Evolutionary conservation across 2,113 vertebrate genomes (phyloP).

Genomic region (Desmodus rotundus): DNA sequence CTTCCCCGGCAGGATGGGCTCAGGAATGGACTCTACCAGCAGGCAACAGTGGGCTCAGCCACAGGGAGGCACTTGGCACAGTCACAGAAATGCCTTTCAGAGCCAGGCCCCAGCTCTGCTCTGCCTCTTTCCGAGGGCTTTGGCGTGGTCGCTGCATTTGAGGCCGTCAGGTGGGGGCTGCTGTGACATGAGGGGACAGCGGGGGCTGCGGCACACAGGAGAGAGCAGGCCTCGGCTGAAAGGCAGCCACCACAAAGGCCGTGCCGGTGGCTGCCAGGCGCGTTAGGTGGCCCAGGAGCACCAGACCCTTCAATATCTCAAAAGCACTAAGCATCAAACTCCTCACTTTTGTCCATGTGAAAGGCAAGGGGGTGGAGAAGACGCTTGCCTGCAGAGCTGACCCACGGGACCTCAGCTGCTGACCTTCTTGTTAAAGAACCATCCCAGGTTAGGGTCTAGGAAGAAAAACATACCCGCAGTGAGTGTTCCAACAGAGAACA

Average conservation of each 20-base stretch:
- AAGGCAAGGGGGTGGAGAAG: not conserved
- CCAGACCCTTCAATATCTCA: not conserved
- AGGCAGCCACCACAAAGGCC: not conserved
- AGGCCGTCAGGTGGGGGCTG: not conserved
- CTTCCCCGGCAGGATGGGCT: not conserved
- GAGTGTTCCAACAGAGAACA: not conserved
- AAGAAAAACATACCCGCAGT: not conserved
- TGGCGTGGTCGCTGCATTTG: not conserved
- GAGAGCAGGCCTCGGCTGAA: accelerated
- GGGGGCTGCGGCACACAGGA: not conserved
- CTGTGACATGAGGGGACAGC: accelerated
- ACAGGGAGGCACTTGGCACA: not conserved
- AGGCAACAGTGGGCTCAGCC: not conserved
- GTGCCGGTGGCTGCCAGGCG: too few relatives aligned
- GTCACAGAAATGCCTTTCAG: not conserved
- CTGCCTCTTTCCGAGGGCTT: not conserved
- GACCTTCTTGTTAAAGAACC: not conserved
- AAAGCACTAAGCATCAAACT: not conserved
- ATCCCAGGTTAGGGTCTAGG: not conserved
- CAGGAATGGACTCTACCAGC: not conserved
- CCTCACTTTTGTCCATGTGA: not conserved
- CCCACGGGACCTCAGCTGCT: not conserved
- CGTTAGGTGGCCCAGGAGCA: not conserved
- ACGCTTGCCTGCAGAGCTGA: not conserved
- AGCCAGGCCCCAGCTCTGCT: not conserved